Evolutionary conservation across 2,888 invertebrate species (phyloP).

Genomic region (Mechanitis messenoides): DNA sequence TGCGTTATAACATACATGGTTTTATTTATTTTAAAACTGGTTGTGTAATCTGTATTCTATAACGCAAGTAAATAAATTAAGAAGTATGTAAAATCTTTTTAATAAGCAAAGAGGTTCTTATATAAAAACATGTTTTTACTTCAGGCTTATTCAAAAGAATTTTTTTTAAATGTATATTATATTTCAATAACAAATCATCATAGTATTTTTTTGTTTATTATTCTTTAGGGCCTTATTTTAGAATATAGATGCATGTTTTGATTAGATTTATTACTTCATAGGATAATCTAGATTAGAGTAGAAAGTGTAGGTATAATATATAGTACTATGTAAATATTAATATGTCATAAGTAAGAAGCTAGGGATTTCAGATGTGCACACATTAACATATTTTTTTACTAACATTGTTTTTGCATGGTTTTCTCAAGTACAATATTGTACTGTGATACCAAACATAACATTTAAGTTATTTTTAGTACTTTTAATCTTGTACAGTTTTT

Average conservation of each 20-base stretch:
- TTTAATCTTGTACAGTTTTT: no score
- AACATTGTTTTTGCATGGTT: slow-evolving; percentile 3
- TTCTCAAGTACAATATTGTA: neutral
- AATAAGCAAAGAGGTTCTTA: neutral
- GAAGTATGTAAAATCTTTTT: neutral
- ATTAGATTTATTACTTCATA: slow-evolving; percentile 2
- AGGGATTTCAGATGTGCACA: neutral
- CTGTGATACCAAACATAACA: no score
- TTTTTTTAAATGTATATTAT: neutral
- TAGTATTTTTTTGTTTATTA: neutral
- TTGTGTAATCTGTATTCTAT: neutral
- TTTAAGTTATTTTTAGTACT: no score
- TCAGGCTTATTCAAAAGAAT: neutral
- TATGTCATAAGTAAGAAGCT: neutral
- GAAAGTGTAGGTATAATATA: neutral
- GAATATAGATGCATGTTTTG: slow-evolving; percentile 1
- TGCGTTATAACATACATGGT: neutral
- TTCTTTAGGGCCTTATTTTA: neutral
- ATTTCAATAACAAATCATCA: neutral
- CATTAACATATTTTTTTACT: neutral
- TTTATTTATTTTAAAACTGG: no score
- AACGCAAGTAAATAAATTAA: slow-evolving; percentile 1
- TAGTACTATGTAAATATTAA: neutral
- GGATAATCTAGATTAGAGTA: neutral
- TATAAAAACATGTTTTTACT: neutral